A percentile compares a stretch with the other conserved stretches of the same genome.
These are phyloP conservation scores for Lagria hirta DNA, from an alignment of 2,888 invertebrate genomes.

Conservation along the genomic window DNA sequence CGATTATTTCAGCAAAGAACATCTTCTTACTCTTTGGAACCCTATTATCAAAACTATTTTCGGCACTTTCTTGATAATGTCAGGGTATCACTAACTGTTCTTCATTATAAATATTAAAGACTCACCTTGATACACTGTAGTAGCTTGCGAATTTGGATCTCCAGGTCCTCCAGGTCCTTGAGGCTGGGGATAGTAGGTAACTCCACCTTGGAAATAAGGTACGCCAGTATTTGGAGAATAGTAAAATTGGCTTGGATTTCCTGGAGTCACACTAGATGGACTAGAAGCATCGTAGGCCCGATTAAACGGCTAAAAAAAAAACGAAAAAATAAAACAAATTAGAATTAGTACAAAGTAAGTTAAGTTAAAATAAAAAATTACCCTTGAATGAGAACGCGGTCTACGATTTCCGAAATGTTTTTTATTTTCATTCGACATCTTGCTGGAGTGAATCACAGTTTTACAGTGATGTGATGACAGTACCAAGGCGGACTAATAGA, in stretches of 20 bases:
- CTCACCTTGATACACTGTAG: constrained; percentile 50
- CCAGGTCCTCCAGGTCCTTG: constrained; percentile 34
- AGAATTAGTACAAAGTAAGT: constrained; percentile 13
- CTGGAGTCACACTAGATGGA: constrained; percentile 57
- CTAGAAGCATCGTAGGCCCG: constrained; percentile 59
- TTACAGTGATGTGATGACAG: too few species aligned
- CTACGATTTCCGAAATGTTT: too few species aligned
- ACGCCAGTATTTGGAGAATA: constrained; percentile 51
- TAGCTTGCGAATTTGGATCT: constrained; percentile 47
- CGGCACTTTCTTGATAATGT: background rate
- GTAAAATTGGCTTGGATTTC: constrained; percentile 50
- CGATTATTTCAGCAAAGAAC: too few species aligned
- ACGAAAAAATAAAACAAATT: constrained; percentile 7
- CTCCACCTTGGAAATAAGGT: constrained; percentile 51
- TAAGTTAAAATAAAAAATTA: constrained; percentile 12
- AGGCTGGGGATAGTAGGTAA: constrained; percentile 49
- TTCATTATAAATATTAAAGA: background rate
- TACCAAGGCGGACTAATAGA: too few species aligned
- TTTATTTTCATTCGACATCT: too few species aligned
- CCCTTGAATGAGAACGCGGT: too few species aligned
- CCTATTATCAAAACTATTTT: background rate
- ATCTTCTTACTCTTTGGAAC: too few species aligned
- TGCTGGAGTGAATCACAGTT: too few species aligned
- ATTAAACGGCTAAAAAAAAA: constrained; percentile 54
- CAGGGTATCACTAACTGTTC: background rate